A percentile compares a stretch with the other conserved stretches of the same genome.
These are phyloP conservation scores for Ceratitis capitata DNA, from an alignment of 1,140 invertebrate genomes.

Conservation along the genomic window DNA sequence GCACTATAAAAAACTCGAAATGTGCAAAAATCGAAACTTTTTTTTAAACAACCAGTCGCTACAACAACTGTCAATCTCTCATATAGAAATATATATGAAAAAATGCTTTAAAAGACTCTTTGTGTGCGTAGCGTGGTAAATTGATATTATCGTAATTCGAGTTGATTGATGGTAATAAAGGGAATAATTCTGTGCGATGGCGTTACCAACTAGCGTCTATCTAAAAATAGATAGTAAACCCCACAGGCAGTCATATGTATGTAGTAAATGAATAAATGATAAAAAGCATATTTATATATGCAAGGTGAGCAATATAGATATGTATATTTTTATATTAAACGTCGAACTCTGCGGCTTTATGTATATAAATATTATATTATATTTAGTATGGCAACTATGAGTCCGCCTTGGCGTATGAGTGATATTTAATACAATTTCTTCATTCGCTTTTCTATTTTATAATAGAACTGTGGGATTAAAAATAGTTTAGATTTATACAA, in stretches of 20 bases:
- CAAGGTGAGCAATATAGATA: neutral
- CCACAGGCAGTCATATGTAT: neutral
- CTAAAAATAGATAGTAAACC: neutral
- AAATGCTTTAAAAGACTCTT: neutral
- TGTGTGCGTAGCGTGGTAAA: neutral
- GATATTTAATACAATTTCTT: neutral
- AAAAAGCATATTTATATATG: neutral
- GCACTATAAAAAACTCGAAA: too few species aligned
- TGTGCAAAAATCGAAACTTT: neutral
- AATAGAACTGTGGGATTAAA: too few species aligned
- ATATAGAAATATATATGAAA: too few species aligned
- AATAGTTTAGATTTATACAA: too few species aligned
- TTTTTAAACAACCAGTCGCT: neutral
- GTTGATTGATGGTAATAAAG: neutral
- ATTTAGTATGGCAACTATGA: too few species aligned
- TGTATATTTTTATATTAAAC: too few species aligned
- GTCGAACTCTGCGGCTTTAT: neutral
- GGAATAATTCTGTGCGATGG: neutral
- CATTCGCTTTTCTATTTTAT: neutral
- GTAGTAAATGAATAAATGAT: neutral
- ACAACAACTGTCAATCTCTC: too few species aligned
- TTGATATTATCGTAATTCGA: slow-evolving; percentile 20
- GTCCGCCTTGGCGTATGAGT: slow-evolving; percentile 14
- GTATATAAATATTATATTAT: too few species aligned
- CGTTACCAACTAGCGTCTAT: neutral